These are phyloP conservation scores for Chaenogobius annularis DNA, from an alignment of 2,113 vertebrate genomes.

Conservation along the genomic window DNA sequence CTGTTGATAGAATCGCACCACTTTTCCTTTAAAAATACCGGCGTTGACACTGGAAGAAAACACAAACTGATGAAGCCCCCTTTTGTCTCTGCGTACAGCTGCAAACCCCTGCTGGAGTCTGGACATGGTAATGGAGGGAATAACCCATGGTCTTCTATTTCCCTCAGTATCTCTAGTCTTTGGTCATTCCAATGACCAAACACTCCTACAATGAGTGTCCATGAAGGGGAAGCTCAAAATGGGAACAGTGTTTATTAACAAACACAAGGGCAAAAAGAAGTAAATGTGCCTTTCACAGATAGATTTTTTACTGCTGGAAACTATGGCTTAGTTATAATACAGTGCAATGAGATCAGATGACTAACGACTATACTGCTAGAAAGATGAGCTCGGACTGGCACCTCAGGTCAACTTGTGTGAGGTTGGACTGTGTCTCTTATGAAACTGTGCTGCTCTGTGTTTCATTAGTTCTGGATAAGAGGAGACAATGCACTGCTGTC, in stretches of 20 bases:
- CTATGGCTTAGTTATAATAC: conserved; percentile 45
- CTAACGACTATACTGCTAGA: conserved; percentile 40
- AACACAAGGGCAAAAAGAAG: conserved; percentile 8
- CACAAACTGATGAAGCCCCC: conserved; percentile 63
- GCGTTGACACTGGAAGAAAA: conserved; percentile 52
- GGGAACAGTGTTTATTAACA: conserved; percentile 23
- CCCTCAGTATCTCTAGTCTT: conserved; percentile 23
- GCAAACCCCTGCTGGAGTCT: conserved; percentile 20
- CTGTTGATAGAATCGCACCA: conserved; percentile 65
- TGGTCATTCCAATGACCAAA: background rate
- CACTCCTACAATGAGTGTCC: conserved; percentile 10
- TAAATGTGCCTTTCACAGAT: conserved; percentile 47
- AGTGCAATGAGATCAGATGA: conserved; percentile 60
- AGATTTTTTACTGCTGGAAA: conserved; percentile 55
- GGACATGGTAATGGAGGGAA: conserved; percentile 43
- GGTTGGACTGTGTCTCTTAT: conserved; percentile 26
- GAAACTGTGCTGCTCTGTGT: background rate
- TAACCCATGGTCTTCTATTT: conserved; percentile 18
- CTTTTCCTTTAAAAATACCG: conserved; percentile 68
- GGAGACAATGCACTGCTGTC: background rate
- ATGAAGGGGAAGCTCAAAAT: conserved; percentile 26
- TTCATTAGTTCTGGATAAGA: conserved; percentile 12
- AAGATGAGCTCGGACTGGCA: conserved; percentile 58
- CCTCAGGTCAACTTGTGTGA: conserved; percentile 46
- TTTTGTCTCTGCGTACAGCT: conserved; percentile 48